Evolutionary conservation across 2,888 invertebrate genomes (phyloP).

Genomic region (Tachina fera): DNA sequence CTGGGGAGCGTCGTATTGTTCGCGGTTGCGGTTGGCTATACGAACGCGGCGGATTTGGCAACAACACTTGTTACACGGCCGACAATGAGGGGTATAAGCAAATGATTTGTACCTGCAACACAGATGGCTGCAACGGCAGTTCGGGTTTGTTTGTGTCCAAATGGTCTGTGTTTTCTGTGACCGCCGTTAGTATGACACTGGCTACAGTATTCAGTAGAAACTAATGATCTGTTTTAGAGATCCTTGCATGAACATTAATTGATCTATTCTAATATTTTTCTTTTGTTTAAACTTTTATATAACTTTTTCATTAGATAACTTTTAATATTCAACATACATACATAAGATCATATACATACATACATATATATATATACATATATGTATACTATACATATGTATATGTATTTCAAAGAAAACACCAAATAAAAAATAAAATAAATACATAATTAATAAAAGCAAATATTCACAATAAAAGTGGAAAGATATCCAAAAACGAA

Average conservation of each 20-base stretch:
- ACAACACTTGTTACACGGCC: slow-evolving; percentile 84
- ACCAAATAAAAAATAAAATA: too few relatives aligned
- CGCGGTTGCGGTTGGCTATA: slow-evolving; percentile 86
- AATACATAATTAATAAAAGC: too few relatives aligned
- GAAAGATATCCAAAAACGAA: too few relatives aligned
- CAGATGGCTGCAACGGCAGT: slow-evolving; percentile 85
- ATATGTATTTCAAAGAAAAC: neutral
- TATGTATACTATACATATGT: neutral
- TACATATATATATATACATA: neutral
- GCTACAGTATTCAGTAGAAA: slow-evolving; percentile 69
- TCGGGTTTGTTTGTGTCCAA: slow-evolving; percentile 58
- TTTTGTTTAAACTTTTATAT: slow-evolving; percentile 14
- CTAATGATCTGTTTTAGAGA: slow-evolving; percentile 70
- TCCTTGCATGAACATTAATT: slow-evolving; percentile 18
- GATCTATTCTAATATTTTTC: slow-evolving; percentile 28
- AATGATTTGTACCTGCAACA: slow-evolving; percentile 86
- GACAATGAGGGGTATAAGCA: slow-evolving; percentile 87
- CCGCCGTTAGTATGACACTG: slow-evolving; percentile 67
- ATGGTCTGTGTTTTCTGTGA: slow-evolving; percentile 63
- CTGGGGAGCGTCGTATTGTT: slow-evolving; percentile 83
- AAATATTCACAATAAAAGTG: too few relatives aligned
- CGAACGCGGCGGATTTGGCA: slow-evolving; percentile 77
- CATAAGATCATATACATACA: neutral
- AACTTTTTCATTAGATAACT: slow-evolving; percentile 18
- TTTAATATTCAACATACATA: neutral